phyloP scores from a whole-genome alignment of 92 coral and sea anemone species.

The Paramuricea clavata region DNA sequence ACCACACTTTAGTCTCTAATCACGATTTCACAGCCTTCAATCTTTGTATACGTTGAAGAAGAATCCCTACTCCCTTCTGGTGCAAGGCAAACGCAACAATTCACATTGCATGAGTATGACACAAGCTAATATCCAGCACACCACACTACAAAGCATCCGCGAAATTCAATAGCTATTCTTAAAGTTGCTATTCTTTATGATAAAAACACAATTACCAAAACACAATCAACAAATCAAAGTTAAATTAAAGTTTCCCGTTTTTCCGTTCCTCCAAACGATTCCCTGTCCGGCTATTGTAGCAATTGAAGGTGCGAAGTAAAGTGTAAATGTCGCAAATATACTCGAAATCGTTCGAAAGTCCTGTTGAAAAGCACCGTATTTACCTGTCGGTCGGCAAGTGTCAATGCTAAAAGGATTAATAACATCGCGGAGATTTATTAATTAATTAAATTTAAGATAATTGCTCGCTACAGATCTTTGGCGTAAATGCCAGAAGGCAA shows the following conservation, averaged over 20 bases:
- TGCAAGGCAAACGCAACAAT: background rate
- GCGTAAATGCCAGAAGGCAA: background rate
- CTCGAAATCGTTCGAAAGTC: background rate
- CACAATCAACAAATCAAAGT: constrained; percentile 3
- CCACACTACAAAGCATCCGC: constrained; percentile 6
- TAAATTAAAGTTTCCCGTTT: background rate
- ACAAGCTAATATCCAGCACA: background rate
- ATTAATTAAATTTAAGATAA: constrained; percentile 46
- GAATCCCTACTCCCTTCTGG: background rate
- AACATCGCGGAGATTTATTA: constrained; percentile 37
- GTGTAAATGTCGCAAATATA: background rate
- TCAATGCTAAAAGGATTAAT: constrained; percentile 44
- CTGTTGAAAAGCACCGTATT: background rate
- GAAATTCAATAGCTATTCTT: constrained; percentile 12
- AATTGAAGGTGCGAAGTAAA: background rate
- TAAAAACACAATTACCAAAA: background rate
- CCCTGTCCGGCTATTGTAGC: no score
- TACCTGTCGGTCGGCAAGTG: background rate
- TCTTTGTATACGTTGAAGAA: background rate
- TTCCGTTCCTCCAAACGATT: background rate
- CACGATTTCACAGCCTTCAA: background rate
- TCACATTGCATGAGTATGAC: background rate
- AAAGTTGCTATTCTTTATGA: background rate
- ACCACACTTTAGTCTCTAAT: background rate
- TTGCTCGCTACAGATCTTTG: constrained; percentile 24